These are phyloP conservation scores for Ennomos quercinarius DNA, from an alignment of 2,888 invertebrate species.

Conservation along the genomic window DNA sequence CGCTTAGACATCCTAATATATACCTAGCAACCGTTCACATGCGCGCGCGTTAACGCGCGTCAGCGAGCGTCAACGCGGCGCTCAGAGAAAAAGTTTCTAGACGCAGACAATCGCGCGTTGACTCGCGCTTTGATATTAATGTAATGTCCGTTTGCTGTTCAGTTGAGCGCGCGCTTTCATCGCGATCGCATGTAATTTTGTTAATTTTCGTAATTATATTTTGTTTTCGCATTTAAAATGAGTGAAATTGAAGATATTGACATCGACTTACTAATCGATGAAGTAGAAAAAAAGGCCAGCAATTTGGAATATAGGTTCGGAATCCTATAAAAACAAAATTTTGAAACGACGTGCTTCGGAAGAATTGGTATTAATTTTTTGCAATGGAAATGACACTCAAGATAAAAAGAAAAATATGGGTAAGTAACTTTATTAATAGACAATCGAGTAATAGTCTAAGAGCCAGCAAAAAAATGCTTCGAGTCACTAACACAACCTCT, in stretches of 20 bases:
- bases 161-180: constrained; percentile 15
- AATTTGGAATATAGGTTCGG: constrained; percentile 7
- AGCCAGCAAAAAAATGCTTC: constrained; percentile 5
- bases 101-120: constrained; percentile 7
- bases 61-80: no score
- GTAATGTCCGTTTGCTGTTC: constrained; percentile 16
- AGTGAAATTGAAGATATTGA: neutral
- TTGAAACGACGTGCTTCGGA: constrained; percentile 4
- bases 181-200: constrained; percentile 6
- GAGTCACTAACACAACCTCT: constrained; percentile 5
- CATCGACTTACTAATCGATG: constrained; percentile 1
- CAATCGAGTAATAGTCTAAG: constrained; percentile 5
- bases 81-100: no score
- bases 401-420: constrained; percentile 7
- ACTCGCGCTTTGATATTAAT: constrained; percentile 11
- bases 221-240: constrained; percentile 1
- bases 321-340: constrained; percentile 7
- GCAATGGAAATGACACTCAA: constrained; percentile 5
- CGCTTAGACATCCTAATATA: no score
- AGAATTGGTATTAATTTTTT: constrained; percentile 8
- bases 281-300: constrained; percentile 8
- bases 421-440: constrained; percentile 6
- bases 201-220: neutral
- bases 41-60: no score
- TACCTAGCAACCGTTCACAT: neutral